phyloP scores from a whole-genome alignment of 2,113 vertebrate genomes.

The Phrynosoma platyrhinos region DNA sequence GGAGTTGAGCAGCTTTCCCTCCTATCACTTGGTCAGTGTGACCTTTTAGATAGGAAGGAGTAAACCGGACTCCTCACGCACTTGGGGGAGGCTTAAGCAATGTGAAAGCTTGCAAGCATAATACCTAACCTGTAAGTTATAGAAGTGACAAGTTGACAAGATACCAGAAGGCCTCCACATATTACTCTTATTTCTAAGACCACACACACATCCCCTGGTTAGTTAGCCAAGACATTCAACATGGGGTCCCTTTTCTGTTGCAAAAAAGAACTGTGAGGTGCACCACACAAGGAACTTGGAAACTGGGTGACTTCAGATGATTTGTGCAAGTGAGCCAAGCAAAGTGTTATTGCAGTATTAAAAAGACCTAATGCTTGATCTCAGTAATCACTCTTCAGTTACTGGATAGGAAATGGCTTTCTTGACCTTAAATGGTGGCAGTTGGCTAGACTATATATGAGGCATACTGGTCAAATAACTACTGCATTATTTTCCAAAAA shows the following conservation, averaged over 20 bases:
- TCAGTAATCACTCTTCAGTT: background rate
- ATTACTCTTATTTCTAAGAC: background rate
- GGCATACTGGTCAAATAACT: background rate
- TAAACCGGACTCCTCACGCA: background rate
- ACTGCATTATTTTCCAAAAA: background rate
- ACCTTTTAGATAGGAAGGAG: conserved; percentile 20
- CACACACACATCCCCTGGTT: background rate
- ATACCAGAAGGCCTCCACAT: background rate
- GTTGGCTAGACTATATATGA: background rate
- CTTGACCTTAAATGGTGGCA: background rate
- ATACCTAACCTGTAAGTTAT: background rate
- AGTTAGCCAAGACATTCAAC: background rate
- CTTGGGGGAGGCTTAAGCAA: background rate
- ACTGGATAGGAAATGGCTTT: background rate
- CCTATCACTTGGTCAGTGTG: conserved; percentile 16
- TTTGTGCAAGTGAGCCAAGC: background rate
- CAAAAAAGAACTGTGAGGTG: background rate
- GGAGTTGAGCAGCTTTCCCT: conserved; percentile 16
- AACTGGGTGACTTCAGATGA: background rate
- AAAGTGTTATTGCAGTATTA: background rate
- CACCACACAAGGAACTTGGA: background rate
- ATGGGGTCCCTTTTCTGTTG: background rate
- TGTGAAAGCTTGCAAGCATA: background rate
- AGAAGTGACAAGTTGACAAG: background rate
- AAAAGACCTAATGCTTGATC: background rate